These are phyloP conservation scores for Anaspis maculata DNA, from an alignment of 2,888 invertebrate genomes.

Conservation along the genomic window DNA sequence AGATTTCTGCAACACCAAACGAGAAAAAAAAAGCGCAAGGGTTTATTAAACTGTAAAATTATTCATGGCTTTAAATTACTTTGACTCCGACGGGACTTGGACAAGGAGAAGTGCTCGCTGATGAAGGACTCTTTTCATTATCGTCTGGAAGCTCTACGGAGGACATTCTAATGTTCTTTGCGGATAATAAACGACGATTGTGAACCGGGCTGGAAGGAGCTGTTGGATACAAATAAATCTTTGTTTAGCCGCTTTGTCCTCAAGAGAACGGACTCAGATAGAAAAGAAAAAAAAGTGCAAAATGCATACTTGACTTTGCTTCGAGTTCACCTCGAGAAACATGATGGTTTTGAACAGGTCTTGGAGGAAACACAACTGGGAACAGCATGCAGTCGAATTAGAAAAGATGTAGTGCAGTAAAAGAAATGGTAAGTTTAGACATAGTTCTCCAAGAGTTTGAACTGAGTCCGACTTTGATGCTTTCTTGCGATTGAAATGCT, in stretches of 20 bases:
- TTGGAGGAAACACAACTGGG: slow-evolving; percentile 31
- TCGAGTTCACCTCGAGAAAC: slow-evolving; percentile 34
- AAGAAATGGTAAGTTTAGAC: too few species aligned
- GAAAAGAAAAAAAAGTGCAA: slow-evolving; percentile 9
- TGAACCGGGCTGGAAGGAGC: slow-evolving; percentile 91
- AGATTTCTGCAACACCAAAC: slow-evolving; percentile 73
- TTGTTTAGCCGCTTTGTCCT: too few species aligned
- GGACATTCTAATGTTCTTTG: slow-evolving; percentile 81
- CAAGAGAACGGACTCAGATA: not conserved
- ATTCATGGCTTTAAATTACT: slow-evolving; percentile 27
- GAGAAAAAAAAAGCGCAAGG: slow-evolving; percentile 5
- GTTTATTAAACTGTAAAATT: slow-evolving; percentile 1
- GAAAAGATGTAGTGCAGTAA: too few species aligned
- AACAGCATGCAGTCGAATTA: slow-evolving; percentile 28
- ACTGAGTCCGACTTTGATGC: too few species aligned
- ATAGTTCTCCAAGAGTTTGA: too few species aligned
- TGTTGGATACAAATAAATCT: slow-evolving; percentile 37
- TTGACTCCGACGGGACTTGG: slow-evolving; percentile 64
- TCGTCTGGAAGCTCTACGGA: slow-evolving; percentile 90
- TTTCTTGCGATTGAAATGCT: too few species aligned
- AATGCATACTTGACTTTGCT: slow-evolving; percentile 40
- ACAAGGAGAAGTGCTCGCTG: slow-evolving; percentile 88
- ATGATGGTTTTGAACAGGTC: slow-evolving; percentile 31
- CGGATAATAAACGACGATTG: slow-evolving; percentile 69
- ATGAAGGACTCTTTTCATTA: slow-evolving; percentile 83